Percentiles rank a stretch among this genome's conserved stretches.
phyloP scores from a whole-genome alignment of 2,113 vertebrate genomes.

The Corvus moneduloides region DNA sequence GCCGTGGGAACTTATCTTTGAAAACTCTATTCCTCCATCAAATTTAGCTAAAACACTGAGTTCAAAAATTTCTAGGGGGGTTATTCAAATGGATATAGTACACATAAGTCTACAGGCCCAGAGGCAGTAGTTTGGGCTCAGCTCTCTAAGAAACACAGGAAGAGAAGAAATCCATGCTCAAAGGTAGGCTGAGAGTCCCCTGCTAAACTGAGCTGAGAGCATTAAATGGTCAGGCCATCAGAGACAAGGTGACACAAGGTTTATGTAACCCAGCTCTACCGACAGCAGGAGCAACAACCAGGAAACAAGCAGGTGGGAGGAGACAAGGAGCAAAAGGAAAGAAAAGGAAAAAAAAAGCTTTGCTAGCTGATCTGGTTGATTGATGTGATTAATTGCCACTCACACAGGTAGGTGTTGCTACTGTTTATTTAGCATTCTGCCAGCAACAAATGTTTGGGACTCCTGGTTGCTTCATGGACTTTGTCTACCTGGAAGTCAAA shows the following conservation, averaged over 20 bases:
- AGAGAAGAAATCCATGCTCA: background rate
- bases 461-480: conserved; percentile 47
- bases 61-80: background rate
- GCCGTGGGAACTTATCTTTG: background rate
- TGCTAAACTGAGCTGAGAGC: background rate
- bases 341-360: background rate
- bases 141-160: background rate
- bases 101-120: background rate
- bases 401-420: conserved; percentile 55
- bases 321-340: conserved; percentile 47
- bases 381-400: conserved; percentile 66
- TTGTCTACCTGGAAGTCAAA: conserved; percentile 44
- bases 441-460: conserved; percentile 54
- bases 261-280: background rate
- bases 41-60: background rate
- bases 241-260: background rate
- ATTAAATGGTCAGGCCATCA: background rate
- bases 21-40: background rate
- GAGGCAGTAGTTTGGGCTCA: background rate
- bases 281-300: background rate
- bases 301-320: conserved; percentile 31
- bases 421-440: conserved; percentile 64
- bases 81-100: background rate
- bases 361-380: conserved; percentile 34
- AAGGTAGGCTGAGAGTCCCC: background rate